Base-by-base conservation (phyloP, 2,888 invertebrate genomes). In the Aporophyla lueneburgensis region DNA sequence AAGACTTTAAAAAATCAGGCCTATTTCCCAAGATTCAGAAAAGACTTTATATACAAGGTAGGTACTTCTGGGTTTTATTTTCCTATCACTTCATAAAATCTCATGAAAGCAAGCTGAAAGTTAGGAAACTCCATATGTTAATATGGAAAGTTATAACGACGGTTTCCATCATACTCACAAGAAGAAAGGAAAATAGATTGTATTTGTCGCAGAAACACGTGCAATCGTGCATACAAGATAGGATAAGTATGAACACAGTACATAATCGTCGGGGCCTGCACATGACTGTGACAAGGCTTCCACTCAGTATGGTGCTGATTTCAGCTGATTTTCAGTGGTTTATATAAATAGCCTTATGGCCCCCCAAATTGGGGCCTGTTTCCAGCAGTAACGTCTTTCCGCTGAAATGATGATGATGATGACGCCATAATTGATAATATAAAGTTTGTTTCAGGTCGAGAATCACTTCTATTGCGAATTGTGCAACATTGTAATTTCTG, bases 11-110 rank as follows among this genome's bases (percentile, higher is more conserved):
- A 93, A 83, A 78, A 53, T 5, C 89, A 89, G 65, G 80, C 74
- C 4, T 90, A 84, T 74, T 54, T 91, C 43, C 80, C 86, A 9
- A 93, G 92, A 78, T 93, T 89, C 63, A 89, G 85, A 76, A 92
- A 91, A 43, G 92, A 95, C 46, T 85, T 65, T 10, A 91, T 95
- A 72, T 92, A 85, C 68, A 94, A 94, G 94, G 95, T 94, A 77
- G 6, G 80, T 74, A n/a, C 33, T 3, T 2, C 1, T 9, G 0
- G 5, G 9, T 43, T 27, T n/a, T 58, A 27, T 40, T 51, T 56
- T 21, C 5, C 16, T 19, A 19, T 72, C 1, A 19, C 12, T n/a
- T 71, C 16, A 9, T 19, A 9, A 6, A 14, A 4, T 24, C 1
- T 12, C 16, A 27, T n/a, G 6, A 46, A 27, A 10, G 14, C n/a